Conservation (phyloP, 2,797 vertebrate genomes). For the Apodemus agrarius region DNA sequence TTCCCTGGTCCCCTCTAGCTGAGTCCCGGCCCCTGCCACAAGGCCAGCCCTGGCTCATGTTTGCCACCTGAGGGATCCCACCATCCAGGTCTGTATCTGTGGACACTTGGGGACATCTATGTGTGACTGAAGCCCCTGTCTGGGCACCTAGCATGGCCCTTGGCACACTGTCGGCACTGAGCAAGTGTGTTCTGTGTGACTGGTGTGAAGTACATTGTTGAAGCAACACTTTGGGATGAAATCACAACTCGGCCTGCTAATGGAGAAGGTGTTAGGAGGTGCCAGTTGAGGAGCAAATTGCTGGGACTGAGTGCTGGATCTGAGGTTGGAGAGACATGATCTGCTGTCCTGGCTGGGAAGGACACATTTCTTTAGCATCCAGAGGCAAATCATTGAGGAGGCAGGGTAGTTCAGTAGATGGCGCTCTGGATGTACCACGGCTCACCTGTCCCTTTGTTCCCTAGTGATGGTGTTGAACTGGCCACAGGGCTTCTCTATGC, state of each 20-base stretch:
- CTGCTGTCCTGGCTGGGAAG: background rate
- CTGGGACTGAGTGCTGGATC: background rate
- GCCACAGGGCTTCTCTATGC: background rate
- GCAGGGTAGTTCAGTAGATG: background rate
- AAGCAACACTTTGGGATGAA: conserved; percentile 19
- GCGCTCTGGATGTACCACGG: background rate
- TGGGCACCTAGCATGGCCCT: background rate
- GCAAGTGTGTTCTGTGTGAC: background rate
- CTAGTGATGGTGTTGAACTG: background rate
- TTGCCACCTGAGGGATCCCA: background rate
- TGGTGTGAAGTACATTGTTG: background rate
- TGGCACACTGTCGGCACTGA: background rate
- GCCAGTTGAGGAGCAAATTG: background rate
- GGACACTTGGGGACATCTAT: background rate
- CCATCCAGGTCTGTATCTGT: background rate
- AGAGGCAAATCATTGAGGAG: background rate
- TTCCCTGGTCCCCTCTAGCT: background rate
- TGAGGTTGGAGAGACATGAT: background rate
- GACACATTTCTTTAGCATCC: background rate
- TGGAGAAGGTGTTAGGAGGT: conserved; percentile 15
- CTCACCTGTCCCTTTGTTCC: background rate
- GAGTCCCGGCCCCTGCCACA: background rate
- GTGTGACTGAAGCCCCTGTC: background rate
- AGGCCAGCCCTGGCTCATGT: background rate
- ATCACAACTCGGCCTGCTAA: background rate